These are phyloP conservation scores for Platycheirus albimanus DNA, from an alignment of 2,888 invertebrate species.

Conservation along the genomic window DNA sequence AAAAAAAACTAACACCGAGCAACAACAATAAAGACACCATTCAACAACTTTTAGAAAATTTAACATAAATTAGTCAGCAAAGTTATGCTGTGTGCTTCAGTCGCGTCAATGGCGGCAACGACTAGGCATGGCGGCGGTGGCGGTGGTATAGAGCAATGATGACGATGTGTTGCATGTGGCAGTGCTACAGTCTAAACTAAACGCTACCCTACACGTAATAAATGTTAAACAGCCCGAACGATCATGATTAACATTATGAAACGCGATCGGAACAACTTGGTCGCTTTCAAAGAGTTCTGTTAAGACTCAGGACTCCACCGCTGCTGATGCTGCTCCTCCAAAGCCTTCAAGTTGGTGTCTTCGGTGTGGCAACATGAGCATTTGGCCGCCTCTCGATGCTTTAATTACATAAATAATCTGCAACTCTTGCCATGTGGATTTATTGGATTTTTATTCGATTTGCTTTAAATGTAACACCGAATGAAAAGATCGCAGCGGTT, in stretches of 20 bases:
- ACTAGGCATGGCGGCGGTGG: not conserved
- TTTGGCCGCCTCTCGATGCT: slow-evolving; percentile 70
- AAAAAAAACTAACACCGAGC: slow-evolving; percentile 42
- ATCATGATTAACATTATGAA: slow-evolving; percentile 74
- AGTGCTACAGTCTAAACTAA: slow-evolving; percentile 57
- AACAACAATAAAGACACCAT: slow-evolving; percentile 71
- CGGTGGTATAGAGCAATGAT: slow-evolving; percentile 12
- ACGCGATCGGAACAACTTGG: slow-evolving; percentile 71
- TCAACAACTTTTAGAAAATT: slow-evolving; percentile 69
- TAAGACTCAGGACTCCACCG: not conserved
- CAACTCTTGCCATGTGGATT: slow-evolving; percentile 58
- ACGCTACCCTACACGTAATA: slow-evolving; percentile 73
- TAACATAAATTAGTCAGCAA: slow-evolving; percentile 68
- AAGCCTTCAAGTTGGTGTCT: slow-evolving; percentile 5
- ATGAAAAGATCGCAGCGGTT: not conserved
- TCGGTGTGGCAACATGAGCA: slow-evolving; percentile 71
- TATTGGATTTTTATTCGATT: slow-evolving; percentile 71
- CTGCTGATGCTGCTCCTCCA: slow-evolving; percentile 31
- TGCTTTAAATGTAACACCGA: slow-evolving; percentile 63
- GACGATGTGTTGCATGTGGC: slow-evolving; percentile 53
- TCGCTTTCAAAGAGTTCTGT: slow-evolving; percentile 39
- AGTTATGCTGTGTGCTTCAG: slow-evolving; percentile 28
- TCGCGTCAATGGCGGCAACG: slow-evolving; percentile 13
- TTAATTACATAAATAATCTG: slow-evolving; percentile 73
- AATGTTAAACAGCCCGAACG: slow-evolving; percentile 72